Evolutionary conservation across 2,797 vertebrate genomes (phyloP).

Genomic region (Lindbergichthys nudifrons): DNA sequence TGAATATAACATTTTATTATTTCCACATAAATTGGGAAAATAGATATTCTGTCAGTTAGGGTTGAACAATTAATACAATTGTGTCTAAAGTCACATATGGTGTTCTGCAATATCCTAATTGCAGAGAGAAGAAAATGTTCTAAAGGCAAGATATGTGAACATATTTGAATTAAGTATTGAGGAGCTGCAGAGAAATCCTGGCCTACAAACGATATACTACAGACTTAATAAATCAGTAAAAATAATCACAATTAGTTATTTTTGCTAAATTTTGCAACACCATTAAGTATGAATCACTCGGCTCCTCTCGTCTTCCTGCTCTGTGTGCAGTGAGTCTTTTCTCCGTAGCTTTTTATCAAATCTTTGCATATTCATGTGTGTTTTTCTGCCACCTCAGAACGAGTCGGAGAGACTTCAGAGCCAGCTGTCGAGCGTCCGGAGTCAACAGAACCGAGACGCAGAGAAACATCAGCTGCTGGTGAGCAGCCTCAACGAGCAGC

Average conservation of each 20-base stretch:
- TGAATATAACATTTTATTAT: slow-evolving; percentile 7
- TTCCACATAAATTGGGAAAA: neutral
- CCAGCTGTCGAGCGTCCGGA: slow-evolving; percentile 84
- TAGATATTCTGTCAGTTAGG: neutral
- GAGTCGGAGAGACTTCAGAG: slow-evolving; percentile 89
- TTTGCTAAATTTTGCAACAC: neutral
- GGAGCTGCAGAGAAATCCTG: too few relatives aligned
- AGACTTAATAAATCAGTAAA: too few relatives aligned
- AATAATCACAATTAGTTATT: too few relatives aligned
- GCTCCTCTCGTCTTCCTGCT: neutral
- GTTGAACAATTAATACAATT: too few relatives aligned
- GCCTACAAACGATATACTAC: too few relatives aligned
- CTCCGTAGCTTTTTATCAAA: neutral
- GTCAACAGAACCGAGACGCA: slow-evolving; percentile 86
- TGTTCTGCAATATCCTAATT: too few relatives aligned
- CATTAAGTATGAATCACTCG: too few relatives aligned
- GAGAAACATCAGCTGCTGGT: slow-evolving; percentile 90
- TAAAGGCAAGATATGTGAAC: too few relatives aligned
- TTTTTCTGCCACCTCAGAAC: slow-evolving; percentile 75
- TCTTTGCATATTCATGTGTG: slow-evolving; percentile 10
- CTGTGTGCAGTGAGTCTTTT: slow-evolving; percentile 50
- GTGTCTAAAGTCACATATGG: too few relatives aligned
- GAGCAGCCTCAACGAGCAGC: slow-evolving; percentile 88
- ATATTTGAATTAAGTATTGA: too few relatives aligned
- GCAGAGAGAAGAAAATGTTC: too few relatives aligned